Base-by-base conservation (phyloP, 2,888 invertebrate species). In the Camptogramma bilineatum region DNA sequence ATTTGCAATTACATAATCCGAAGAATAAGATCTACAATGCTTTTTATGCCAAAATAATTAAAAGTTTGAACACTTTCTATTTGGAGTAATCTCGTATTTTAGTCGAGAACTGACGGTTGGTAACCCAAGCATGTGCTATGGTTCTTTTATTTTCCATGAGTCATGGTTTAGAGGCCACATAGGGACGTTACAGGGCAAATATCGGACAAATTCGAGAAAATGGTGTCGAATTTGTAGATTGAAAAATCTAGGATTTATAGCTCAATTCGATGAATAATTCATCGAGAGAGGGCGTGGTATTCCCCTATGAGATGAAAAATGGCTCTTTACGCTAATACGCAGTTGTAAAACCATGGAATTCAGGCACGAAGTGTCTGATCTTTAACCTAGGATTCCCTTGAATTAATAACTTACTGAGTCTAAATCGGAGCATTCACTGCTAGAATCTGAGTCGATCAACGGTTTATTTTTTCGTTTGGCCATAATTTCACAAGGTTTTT, bases 401-500 rank as follows among this genome's bases (percentile, higher is more conserved):
- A 56, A 73, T 74, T 76, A 74, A 64, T 73, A 69, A 94, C 96
- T 96, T 94, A 97, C 97, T 78, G 96, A 96, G 87, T 97, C 97
- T 80, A 97, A 93, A 91, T 97, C 97, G 57, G 97, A 96, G 73
- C 95, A 96, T 76, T 95, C 96, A 86, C 96, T 96, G 86, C 96
- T 97, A 64, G 96, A 96, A 85, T 97, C 97, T 19, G 97, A 96
- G 84, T 97, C 97, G 75, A 97, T 96, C 69, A 97, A 91, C 46
- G 96, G 96, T 84, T 97, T 96, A 86, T 96, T 96, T 88, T 97
- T 97, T 74, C 97, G 94, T 93, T 97, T 97, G 76, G 95, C 97
- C 97, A 97, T 97, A 88, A 79, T 83, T 64, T 61, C 16, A 72
- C 52, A 72, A 70, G 61, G 72, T 63, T 64, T 67, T 65, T 70